These are phyloP conservation scores for Ctenopoma kingsleyae DNA, from an alignment of 2,797 vertebrate species.

Conservation along the genomic window DNA sequence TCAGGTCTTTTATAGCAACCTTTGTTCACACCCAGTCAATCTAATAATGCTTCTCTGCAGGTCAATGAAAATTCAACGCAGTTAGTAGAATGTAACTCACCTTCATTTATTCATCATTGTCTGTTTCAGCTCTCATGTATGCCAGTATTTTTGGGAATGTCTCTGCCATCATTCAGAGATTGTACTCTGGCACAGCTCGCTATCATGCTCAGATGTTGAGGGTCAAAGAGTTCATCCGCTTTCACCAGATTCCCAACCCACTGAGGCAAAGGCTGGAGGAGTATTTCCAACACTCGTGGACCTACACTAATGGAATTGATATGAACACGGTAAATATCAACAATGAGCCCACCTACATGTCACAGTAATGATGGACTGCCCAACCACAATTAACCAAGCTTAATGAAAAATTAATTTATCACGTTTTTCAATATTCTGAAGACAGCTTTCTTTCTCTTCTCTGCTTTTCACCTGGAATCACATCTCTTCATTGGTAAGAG, in stretches of 20 bases:
- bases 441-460: constrained; percentile 90
- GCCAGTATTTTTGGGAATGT: constrained; percentile 99
- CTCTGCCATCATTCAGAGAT: constrained; percentile 98
- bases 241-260: constrained; percentile 98
- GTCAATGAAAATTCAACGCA: constrained; percentile 9
- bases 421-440: constrained; percentile 83
- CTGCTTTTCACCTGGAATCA: constrained; percentile 92
- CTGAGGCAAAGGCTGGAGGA: constrained; percentile 96
- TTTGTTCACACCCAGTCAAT: constrained; percentile 11
- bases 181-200: constrained; percentile 97
- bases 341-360: neutral
- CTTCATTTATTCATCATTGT: constrained; percentile 31
- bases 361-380: neutral
- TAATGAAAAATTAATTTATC: neutral
- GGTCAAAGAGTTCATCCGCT: constrained; percentile 98
- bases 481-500: constrained; percentile 92
- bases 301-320: constrained; percentile 99
- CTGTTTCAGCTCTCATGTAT: constrained; percentile 95
- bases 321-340: constrained; percentile 95
- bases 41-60: neutral
- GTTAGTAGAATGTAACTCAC: neutral
- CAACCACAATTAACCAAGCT: neutral
- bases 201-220: constrained; percentile 99
- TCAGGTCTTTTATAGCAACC: constrained; percentile 1
- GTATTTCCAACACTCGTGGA: constrained; percentile 99